These are phyloP conservation scores for Karalla daura DNA, from an alignment of 2,797 vertebrate species.

Conservation along the genomic window DNA sequence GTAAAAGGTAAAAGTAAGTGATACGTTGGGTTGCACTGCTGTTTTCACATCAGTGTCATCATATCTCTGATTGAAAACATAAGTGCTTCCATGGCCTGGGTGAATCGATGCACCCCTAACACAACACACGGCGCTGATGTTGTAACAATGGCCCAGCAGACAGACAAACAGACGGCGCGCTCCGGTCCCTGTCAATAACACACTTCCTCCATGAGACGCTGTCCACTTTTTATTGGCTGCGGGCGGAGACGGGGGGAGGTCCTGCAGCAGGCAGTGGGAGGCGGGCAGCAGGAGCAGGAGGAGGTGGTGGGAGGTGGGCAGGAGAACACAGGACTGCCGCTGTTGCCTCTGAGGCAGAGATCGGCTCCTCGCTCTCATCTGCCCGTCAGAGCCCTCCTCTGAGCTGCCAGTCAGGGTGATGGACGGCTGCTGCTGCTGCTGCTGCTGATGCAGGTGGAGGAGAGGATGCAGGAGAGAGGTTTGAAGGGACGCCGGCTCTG, in stretches of 20 bases:
- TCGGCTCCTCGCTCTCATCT: slow-evolving; percentile 78
- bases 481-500: slow-evolving; percentile 48
- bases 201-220: slow-evolving; percentile 38
- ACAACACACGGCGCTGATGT: slow-evolving; percentile 29
- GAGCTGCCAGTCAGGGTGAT: slow-evolving; percentile 77
- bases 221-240: slow-evolving; percentile 64
- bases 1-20: too few relatives aligned
- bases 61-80: too few relatives aligned
- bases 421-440: slow-evolving; percentile 59
- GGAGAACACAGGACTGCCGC: slow-evolving; percentile 78
- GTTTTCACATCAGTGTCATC: too few relatives aligned
- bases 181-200: slow-evolving; percentile 36
- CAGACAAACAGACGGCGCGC: slow-evolving; percentile 12
- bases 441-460: too few relatives aligned
- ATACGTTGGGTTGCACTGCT: too few relatives aligned
- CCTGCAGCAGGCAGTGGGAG: slow-evolving; percentile 53
- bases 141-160: slow-evolving; percentile 23
- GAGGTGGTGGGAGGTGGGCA: slow-evolving; percentile 69
- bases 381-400: slow-evolving; percentile 78
- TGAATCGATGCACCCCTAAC: too few relatives aligned
- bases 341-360: slow-evolving; percentile 82
- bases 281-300: slow-evolving; percentile 61
- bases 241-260: slow-evolving; percentile 43
- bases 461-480: slow-evolving; percentile 51
- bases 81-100: too few relatives aligned